These are phyloP conservation scores for Odontamblyopus rebecca DNA, from an alignment of 2,797 vertebrate genomes.

Conservation along the genomic window DNA sequence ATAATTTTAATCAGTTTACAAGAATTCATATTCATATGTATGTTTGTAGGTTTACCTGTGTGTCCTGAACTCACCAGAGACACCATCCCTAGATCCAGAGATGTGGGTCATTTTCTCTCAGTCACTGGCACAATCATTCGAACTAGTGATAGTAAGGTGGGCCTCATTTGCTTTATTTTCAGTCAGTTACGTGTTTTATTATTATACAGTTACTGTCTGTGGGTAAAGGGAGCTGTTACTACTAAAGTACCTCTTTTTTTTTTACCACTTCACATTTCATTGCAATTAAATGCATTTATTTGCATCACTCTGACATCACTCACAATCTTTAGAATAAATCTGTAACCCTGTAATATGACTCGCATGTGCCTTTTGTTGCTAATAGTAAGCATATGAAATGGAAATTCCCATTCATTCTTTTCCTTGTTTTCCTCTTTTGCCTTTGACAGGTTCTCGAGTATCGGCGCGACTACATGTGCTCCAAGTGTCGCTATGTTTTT, in stretches of 20 bases:
- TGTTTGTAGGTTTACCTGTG: constrained; percentile 76
- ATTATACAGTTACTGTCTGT: too few species aligned
- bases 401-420: neutral
- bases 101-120: constrained; percentile 92
- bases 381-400: neutral
- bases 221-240: too few species aligned
- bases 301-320: neutral
- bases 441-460: constrained; percentile 84
- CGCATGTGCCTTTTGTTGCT: neutral
- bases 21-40: too few species aligned
- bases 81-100: constrained; percentile 88
- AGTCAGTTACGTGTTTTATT: neutral
- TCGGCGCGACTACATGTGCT: constrained; percentile 90
- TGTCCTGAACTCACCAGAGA: constrained; percentile 95
- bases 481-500: constrained; percentile 88
- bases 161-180: neutral
- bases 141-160: constrained; percentile 84
- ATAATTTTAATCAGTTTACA: too few species aligned
- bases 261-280: too few species aligned
- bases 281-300: too few species aligned
- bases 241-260: neutral
- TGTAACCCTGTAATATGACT: neutral
- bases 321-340: too few species aligned
- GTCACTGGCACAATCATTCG: constrained; percentile 94
- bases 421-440: neutral